Evolutionary conservation across 2,797 vertebrate genomes (phyloP).

Genomic region (Periophthalmus magnuspinnatus): DNA sequence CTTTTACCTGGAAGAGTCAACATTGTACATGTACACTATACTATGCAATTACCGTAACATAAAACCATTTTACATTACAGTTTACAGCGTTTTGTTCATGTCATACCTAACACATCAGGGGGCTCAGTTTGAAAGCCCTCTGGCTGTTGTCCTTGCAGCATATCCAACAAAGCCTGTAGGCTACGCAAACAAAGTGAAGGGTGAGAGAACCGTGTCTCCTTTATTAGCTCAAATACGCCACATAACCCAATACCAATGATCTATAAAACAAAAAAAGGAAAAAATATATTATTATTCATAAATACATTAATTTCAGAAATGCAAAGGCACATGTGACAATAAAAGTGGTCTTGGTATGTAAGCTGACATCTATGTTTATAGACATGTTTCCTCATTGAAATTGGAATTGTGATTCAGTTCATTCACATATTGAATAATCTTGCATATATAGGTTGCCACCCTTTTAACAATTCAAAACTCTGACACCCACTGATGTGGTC

Average conservation of each 20-base stretch:
- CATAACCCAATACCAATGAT: slow-evolving; percentile 94
- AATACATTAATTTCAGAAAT: neutral
- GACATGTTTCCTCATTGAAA: neutral
- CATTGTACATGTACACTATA: neutral
- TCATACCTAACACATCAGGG: slow-evolving; percentile 93
- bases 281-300: too few relatives aligned
- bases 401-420: too few relatives aligned
- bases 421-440: too few relatives aligned
- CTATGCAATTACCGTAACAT: neutral
- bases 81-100: neutral
- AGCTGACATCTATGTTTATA: neutral
- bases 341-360: neutral
- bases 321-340: neutral
- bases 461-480: too few relatives aligned
- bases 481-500: too few relatives aligned
- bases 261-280: slow-evolving; percentile 56
- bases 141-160: slow-evolving; percentile 97
- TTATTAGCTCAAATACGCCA: slow-evolving; percentile 98
- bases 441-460: too few relatives aligned
- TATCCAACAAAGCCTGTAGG: slow-evolving; percentile 95
- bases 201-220: slow-evolving; percentile 97
- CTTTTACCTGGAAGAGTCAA: neutral
- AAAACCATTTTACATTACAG: neutral
- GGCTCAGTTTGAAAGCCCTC: slow-evolving; percentile 97
- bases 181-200: slow-evolving; percentile 95